Evolutionary conservation across 1,140 invertebrate species (phyloP), one percentile per base, ranked within the genome.

Genomic region (Drosophila bocqueti): DNA sequence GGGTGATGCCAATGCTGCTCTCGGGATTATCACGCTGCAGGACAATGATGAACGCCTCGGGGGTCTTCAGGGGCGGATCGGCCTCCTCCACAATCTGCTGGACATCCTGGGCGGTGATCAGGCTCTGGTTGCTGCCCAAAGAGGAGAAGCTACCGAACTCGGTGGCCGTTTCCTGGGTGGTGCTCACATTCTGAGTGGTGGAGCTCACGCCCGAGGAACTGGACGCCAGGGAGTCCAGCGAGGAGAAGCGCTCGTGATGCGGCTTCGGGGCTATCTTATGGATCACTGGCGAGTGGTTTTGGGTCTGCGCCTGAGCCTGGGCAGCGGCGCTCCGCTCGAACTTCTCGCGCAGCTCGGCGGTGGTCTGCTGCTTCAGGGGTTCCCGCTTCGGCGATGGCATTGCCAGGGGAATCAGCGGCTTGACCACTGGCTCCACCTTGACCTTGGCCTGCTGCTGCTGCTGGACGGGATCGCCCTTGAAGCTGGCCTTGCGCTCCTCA

Each of bases 1-100:
- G 93, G 8, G 96, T 97, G 49, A 98, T 96, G 16, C 97, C 97
- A 45, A 98, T 95, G 84, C 96, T 97, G 9, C 96, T 95, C 31
- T 95, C 95, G 10, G 95, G 79, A 90, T 85, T 92, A 55, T 93
- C 92, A 24, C 92, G 66, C 61, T 93, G 92, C 57, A 93, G 66
- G n/a, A 93, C 92, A 61, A 93, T 91, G 46, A 93, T 92, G 50
- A 93, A 93, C 6, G 92, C 92, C 57, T 93, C 92, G 3, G 92
- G 91, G 8, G 83, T 93, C 55, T 93, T 92, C 0, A 93, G 76
- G 1, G 92, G 92, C 11, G 92, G 92, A 87, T 93, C 92, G 5
- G 92, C 92, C 61, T 93, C 92, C 64, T 93, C 92, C 21, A 93
- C 92, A 55, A 93, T 93, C 73, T 90, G 87, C 58, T 93, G 92